Evolutionary conservation across 2,797 vertebrate species (phyloP).

Genomic region (Aeoliscus strigatus): DNA sequence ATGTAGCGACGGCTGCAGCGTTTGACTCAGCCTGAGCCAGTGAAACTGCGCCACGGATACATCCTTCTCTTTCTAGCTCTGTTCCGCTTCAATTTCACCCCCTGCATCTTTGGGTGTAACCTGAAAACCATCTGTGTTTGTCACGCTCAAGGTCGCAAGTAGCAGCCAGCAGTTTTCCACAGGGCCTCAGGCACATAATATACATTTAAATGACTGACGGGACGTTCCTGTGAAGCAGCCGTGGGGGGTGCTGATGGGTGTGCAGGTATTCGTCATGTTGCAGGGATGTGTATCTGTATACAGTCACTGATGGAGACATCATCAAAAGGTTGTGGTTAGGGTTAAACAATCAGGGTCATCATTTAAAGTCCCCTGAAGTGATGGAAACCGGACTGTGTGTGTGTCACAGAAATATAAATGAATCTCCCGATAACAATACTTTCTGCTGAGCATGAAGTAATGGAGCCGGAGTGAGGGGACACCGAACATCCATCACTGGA

Average conservation of each 20-base stretch:
- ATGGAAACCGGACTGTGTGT: background rate
- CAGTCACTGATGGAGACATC: no score
- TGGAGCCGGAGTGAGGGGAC: slow-evolving; percentile 5
- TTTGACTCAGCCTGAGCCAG: no score
- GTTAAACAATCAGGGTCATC: no score
- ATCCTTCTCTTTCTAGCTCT: slow-evolving; percentile 1
- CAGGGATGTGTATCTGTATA: no score
- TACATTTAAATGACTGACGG: slow-evolving; percentile 22
- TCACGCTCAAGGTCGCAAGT: slow-evolving; percentile 42
- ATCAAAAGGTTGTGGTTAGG: no score
- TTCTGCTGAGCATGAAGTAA: slow-evolving; percentile 23
- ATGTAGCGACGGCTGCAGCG: no score
- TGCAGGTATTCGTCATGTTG: no score
- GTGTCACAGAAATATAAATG: slow-evolving; percentile 15
- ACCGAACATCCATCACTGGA: slow-evolving; percentile 18
- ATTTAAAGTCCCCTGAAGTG: no score
- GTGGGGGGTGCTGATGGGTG: no score
- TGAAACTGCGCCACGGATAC: no score
- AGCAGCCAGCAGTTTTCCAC: slow-evolving; percentile 20
- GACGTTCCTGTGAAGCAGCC: slow-evolving; percentile 12
- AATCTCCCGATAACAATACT: slow-evolving; percentile 23
- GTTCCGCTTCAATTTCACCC: slow-evolving; percentile 4
- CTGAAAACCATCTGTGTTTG: slow-evolving; percentile 22
- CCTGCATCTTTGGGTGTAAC: slow-evolving; percentile 8
- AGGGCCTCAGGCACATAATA: slow-evolving; percentile 29